phyloP scores from a whole-genome alignment of 2,113 vertebrate species.

The Xiphias gladius region DNA sequence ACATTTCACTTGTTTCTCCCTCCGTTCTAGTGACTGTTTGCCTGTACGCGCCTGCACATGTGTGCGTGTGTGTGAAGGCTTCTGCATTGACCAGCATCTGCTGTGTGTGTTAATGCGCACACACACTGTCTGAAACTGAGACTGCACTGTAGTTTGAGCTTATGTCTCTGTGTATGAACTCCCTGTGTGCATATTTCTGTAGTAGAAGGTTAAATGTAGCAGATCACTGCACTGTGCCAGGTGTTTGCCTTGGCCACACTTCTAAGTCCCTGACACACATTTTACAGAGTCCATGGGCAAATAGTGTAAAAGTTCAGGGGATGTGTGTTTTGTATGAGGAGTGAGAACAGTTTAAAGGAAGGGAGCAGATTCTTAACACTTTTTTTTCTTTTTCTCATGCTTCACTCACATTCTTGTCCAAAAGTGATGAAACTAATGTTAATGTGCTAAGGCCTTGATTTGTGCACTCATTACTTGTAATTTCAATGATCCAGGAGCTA shows the following conservation, averaged over 20 bases:
- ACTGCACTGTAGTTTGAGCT: slow-evolving; percentile 38
- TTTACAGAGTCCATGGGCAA: slow-evolving; percentile 61
- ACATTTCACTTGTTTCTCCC: slow-evolving; percentile 46
- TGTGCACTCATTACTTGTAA: slow-evolving; percentile 1
- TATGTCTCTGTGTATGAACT: slow-evolving; percentile 61
- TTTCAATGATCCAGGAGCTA: slow-evolving; percentile 10
- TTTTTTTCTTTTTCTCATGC: slow-evolving; percentile 16
- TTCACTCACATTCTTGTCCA: slow-evolving; percentile 10
- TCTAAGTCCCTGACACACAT: slow-evolving; percentile 75
- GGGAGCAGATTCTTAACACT: not conserved
- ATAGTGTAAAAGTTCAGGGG: slow-evolving; percentile 48
- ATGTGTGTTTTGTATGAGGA: slow-evolving; percentile 34
- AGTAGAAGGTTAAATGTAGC: slow-evolving; percentile 72
- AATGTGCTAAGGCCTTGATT: slow-evolving; percentile 12
- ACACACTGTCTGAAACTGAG: slow-evolving; percentile 43
- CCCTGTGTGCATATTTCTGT: slow-evolving; percentile 67
- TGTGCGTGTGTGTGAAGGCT: slow-evolving; percentile 13
- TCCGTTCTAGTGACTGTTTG: slow-evolving; percentile 32
- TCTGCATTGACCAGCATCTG: slow-evolving; percentile 37
- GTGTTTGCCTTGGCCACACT: slow-evolving; percentile 76
- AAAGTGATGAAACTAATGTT: slow-evolving; percentile 28
- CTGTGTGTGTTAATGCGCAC: slow-evolving; percentile 31
- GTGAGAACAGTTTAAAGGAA: slow-evolving; percentile 52
- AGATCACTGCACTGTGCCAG: slow-evolving; percentile 55
- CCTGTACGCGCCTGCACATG: not conserved